These are phyloP conservation scores for Heterodera carotae DNA, from an alignment of 1,140 invertebrate species.

Conservation along the genomic window DNA sequence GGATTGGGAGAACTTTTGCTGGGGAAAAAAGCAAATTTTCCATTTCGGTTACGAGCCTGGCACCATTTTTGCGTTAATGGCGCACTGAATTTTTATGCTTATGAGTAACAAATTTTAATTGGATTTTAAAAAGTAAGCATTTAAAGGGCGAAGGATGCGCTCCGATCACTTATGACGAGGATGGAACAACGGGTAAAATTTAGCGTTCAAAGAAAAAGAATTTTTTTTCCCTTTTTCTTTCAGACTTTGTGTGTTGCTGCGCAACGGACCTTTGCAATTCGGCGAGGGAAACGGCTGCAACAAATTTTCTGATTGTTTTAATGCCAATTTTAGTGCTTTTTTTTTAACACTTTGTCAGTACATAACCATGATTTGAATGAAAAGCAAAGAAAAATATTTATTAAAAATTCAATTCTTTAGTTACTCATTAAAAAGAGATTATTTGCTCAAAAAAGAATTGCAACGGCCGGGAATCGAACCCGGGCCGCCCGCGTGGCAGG, in stretches of 20 bases:
- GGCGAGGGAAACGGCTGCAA: background rate
- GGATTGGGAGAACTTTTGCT: too few species aligned
- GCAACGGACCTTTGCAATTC: conserved; percentile 29
- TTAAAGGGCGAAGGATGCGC: conserved; percentile 37
- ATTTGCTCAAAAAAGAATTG: background rate
- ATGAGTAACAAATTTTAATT: too few species aligned
- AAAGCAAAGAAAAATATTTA: background rate
- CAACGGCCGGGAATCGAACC: conserved; percentile 49
- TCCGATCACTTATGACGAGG: conserved; percentile 40
- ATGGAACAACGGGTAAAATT: conserved; percentile 34
- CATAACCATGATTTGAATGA: too few species aligned
- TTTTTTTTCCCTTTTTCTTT: background rate
- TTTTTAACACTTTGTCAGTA: background rate
- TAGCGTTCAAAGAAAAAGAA: conserved; percentile 9
- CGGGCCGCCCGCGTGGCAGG: conserved; percentile 76
- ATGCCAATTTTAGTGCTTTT: background rate
- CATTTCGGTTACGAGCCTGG: too few species aligned
- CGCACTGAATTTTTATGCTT: too few species aligned
- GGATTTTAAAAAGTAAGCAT: background rate
- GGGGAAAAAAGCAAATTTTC: too few species aligned
- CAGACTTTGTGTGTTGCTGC: conserved; percentile 40
- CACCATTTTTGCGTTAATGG: too few species aligned
- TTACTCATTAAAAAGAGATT: too few species aligned
- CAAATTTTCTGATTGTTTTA: background rate
- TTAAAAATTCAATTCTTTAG: background rate